Conservation (phyloP, 2,113 vertebrate genomes). For the Philantomba maxwellii region DNA sequence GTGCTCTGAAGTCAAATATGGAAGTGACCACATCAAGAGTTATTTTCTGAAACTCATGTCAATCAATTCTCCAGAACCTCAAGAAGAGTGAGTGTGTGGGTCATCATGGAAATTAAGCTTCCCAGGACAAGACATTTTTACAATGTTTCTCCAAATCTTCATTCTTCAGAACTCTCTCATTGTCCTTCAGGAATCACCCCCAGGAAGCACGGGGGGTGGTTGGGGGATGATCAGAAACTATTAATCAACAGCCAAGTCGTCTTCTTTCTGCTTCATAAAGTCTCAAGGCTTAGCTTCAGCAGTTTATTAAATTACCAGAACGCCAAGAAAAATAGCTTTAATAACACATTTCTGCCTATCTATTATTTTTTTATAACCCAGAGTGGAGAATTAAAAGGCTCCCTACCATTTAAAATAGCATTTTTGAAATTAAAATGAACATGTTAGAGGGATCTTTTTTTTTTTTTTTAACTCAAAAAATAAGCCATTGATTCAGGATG, state of each 20-base stretch:
- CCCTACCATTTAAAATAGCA: conserved; percentile 72
- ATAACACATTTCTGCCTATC: conserved; percentile 82
- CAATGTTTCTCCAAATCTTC: neutral
- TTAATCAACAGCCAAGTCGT: conserved; percentile 75
- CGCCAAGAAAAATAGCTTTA: conserved; percentile 83
- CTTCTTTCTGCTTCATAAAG: conserved; percentile 74
- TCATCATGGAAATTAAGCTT: neutral
- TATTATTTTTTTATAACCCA: conserved; percentile 78
- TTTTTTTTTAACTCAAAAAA: conserved; percentile 39
- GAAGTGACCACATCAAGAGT: neutral
- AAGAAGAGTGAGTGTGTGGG: neutral
- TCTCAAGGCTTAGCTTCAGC: conserved; percentile 72
- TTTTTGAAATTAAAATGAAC: conserved; percentile 68
- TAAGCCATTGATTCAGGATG: conserved; percentile 63
- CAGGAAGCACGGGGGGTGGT: conserved; percentile 37
- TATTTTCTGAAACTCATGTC: neutral
- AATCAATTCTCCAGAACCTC: neutral
- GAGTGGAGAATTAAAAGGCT: conserved; percentile 77
- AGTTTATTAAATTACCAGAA: conserved; percentile 82
- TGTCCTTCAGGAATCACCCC: conserved; percentile 48
- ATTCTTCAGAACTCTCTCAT: conserved; percentile 8
- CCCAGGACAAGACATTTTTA: neutral
- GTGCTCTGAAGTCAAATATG: neutral
- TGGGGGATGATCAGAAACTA: conserved; percentile 49
- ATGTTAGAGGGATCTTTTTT: conserved; percentile 34